phyloP scores from a whole-genome alignment of 2,113 vertebrate species.

The Nymphicus hollandicus region DNA sequence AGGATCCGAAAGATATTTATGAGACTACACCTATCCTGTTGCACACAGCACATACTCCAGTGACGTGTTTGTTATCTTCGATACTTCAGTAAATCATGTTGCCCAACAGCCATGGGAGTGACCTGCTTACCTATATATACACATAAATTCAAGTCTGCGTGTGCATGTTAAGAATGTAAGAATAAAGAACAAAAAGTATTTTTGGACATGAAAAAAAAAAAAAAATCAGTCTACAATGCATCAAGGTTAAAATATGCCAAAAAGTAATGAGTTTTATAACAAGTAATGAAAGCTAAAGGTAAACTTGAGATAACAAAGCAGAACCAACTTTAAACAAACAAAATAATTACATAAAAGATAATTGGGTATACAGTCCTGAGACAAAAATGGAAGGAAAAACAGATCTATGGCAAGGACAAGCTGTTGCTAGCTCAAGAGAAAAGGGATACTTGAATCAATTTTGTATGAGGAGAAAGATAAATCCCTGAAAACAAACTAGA shows the following conservation, averaged over 20 bases:
- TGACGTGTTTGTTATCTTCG: not conserved
- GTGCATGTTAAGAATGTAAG: not conserved
- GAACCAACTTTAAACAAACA: not conserved
- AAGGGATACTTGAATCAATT: not conserved
- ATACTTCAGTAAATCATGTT: not conserved
- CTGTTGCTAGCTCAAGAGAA: not conserved
- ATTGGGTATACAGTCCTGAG: not conserved
- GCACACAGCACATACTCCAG: not conserved
- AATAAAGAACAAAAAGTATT: not conserved
- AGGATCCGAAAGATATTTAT: not conserved
- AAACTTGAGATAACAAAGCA: not conserved
- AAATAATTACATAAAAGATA: not conserved
- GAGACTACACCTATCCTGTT: constrained; percentile 19
- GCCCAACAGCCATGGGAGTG: constrained; percentile 23
- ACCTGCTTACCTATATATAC: not conserved
- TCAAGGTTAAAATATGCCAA: not conserved
- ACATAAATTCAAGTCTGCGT: not conserved
- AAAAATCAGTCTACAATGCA: not conserved
- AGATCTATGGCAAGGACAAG: not conserved
- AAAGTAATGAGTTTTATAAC: not conserved
- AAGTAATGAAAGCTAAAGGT: not conserved
- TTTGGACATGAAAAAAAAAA: not conserved
- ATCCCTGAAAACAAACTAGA: not conserved
- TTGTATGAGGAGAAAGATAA: not conserved
- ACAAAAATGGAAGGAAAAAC: not conserved